Conservation (phyloP, 2,888 invertebrate genomes). For the Aspidapion aeneum region DNA sequence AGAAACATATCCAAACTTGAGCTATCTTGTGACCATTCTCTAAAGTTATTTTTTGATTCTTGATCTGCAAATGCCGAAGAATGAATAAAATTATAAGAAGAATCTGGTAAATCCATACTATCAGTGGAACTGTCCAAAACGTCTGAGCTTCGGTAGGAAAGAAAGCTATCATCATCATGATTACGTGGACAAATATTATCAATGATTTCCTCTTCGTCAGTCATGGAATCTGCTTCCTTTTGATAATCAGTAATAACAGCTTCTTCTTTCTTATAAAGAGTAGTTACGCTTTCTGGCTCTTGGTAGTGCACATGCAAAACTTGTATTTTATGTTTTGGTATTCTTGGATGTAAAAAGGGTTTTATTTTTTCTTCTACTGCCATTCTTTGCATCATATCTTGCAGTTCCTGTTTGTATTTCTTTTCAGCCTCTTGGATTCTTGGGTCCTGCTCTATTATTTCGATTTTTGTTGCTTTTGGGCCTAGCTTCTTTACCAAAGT, state of each 20-base stretch:
- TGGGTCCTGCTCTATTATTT: slow-evolving; percentile 7
- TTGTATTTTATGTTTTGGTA: background rate
- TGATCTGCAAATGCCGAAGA: background rate
- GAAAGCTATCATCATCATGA: background rate
- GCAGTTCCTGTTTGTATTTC: slow-evolving; percentile 15
- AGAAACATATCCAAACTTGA: background rate
- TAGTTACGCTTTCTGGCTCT: background rate
- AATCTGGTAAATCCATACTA: background rate
- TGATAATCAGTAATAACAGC: background rate
- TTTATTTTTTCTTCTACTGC: slow-evolving; percentile 15
- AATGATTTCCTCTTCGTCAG: too few species aligned
- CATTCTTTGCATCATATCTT: slow-evolving; percentile 14
- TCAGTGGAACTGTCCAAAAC: background rate
- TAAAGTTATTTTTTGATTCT: background rate
- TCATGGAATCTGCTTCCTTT: background rate
- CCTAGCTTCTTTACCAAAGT: background rate
- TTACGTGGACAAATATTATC: too few species aligned
- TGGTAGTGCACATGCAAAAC: background rate
- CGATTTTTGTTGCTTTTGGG: background rate
- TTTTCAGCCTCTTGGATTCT: slow-evolving; percentile 13
- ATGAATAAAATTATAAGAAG: background rate
- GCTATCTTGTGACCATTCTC: background rate
- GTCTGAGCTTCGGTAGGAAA: background rate
- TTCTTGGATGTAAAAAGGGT: background rate
- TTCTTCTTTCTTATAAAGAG: background rate